Evolutionary conservation across 2,888 invertebrate genomes (phyloP), one percentile per base, ranked within the genome.

Genomic region (Sarcophaga carnaria): DNA sequence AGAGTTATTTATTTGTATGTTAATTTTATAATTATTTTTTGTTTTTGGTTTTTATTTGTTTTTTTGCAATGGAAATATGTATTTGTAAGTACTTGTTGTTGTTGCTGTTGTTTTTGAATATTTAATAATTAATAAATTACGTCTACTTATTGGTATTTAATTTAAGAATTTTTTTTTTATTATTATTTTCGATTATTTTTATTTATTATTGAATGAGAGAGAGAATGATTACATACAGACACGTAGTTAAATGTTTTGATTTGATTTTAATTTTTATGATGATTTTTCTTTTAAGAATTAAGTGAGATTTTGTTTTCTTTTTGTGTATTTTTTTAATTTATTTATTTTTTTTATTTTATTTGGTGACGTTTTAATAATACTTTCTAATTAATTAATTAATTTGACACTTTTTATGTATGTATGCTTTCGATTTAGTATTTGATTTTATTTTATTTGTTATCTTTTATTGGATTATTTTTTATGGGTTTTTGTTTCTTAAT

Each of bases 341-440:
- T 6, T 27, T 27, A 37, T 37, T 37, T 47, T 60, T 66, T 83
- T 88, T 88, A 80, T 80, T 67, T 87, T 88, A 37, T 69, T 88
- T 89, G 79, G 82, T 78, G 83, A 79, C 86, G 75, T 85, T 87
- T 37, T 76, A 86, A 85, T 88, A 83, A 84, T 88, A 82, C 82
- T 87, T 88, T 87, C 79, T 54, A 17, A 37, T 37, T 82, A 62
- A 83, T 89, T 88, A 88, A 85, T 88, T 89, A 89, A 90, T 89
- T 90, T 90, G 90, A 85, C 84, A 87, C 90, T 88, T 86, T 63
- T 85, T 25, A 87, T 81, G 37, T 49, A 49, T 14, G 25, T 80
- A 84, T 59, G 47, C 77, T 80, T 71, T 54, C 49, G 64, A 62
- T 70, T 80, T 64, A 22, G 22, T 22, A 25, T 69, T 27, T 62